These are phyloP conservation scores for Laticauda colubrina DNA, from an alignment of 2,113 vertebrate genomes.

Conservation along the genomic window DNA sequence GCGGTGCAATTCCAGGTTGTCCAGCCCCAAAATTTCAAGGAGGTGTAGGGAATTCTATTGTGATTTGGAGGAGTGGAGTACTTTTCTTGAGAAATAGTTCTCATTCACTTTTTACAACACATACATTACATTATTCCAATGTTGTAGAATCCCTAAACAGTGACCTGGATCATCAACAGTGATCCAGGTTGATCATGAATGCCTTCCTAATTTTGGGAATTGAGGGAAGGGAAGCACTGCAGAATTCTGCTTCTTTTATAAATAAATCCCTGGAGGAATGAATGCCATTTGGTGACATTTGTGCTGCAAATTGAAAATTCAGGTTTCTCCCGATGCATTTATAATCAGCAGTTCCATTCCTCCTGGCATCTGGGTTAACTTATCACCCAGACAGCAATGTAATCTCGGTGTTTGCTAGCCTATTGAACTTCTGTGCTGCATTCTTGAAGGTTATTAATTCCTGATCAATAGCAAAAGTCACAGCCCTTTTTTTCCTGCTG, in stretches of 20 bases:
- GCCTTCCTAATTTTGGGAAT: slow-evolving; percentile 49
- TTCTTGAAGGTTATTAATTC: slow-evolving; percentile 70
- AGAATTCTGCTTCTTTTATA: slow-evolving; percentile 55
- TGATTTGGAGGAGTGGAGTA: no score
- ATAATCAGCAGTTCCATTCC: slow-evolving; percentile 58
- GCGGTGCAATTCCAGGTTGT: no score
- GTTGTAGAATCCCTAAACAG: neutral
- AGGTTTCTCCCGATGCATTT: slow-evolving; percentile 57
- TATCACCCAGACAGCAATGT: slow-evolving; percentile 53
- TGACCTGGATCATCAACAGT: no score
- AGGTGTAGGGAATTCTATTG: no score
- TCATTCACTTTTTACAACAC: neutral
- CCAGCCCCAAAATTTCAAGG: no score
- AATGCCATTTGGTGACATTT: slow-evolving; percentile 58
- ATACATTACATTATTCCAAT: neutral
- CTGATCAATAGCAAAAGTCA: slow-evolving; percentile 65
- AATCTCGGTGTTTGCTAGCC: slow-evolving; percentile 50
- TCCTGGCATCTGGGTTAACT: slow-evolving; percentile 19
- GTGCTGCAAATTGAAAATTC: slow-evolving; percentile 65
- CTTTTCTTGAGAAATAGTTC: neutral
- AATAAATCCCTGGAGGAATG: slow-evolving; percentile 58
- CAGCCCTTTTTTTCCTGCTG: slow-evolving; percentile 12
- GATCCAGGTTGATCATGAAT: slow-evolving; percentile 6
- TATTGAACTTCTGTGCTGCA: slow-evolving; percentile 45
- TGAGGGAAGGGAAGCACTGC: slow-evolving; percentile 48